A percentile compares a stretch with the other conserved stretches of the same genome.
These are phyloP conservation scores for Sarcophaga variegata DNA, from an alignment of 2,888 invertebrate genomes.

Conservation along the genomic window DNA sequence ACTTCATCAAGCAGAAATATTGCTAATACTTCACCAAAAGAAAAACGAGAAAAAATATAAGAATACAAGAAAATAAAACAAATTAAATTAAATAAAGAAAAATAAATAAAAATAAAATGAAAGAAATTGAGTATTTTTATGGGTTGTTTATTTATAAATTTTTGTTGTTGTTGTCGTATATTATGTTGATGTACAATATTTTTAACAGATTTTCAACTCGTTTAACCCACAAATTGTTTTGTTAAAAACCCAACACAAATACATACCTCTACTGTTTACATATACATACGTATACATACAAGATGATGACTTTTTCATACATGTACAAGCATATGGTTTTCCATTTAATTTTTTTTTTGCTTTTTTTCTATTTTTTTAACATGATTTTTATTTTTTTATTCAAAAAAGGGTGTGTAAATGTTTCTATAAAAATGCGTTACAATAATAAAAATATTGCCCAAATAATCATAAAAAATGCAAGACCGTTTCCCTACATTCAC, in stretches of 20 bases:
- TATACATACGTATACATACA: background rate
- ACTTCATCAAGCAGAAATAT: slow-evolving; percentile 57
- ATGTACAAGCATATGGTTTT: background rate
- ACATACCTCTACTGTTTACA: background rate
- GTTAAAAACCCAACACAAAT: slow-evolving; percentile 23
- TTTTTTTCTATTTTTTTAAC: background rate
- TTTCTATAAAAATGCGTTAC: slow-evolving; percentile 24
- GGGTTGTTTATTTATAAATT: slow-evolving; percentile 31
- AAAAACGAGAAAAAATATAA: background rate
- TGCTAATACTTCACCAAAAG: slow-evolving; percentile 25
- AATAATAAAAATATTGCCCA: slow-evolving; percentile 24
- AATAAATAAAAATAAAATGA: slow-evolving; percentile 15
- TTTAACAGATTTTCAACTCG: slow-evolving; percentile 65
- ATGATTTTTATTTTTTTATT: background rate
- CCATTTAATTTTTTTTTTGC: background rate
- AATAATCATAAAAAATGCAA: background rate
- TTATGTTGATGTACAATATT: slow-evolving; percentile 28
- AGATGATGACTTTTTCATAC: background rate
- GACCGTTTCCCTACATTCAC: too few species aligned
- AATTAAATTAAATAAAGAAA: slow-evolving; percentile 1
- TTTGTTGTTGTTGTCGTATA: background rate
- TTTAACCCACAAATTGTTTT: slow-evolving; percentile 60
- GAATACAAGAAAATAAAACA: slow-evolving; percentile 14
- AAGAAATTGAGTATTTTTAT: slow-evolving; percentile 28
- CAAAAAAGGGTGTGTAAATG: slow-evolving; percentile 15